These are phyloP conservation scores for Spilogale gracilis DNA, from an alignment of 2,113 vertebrate species.

Conservation along the genomic window DNA sequence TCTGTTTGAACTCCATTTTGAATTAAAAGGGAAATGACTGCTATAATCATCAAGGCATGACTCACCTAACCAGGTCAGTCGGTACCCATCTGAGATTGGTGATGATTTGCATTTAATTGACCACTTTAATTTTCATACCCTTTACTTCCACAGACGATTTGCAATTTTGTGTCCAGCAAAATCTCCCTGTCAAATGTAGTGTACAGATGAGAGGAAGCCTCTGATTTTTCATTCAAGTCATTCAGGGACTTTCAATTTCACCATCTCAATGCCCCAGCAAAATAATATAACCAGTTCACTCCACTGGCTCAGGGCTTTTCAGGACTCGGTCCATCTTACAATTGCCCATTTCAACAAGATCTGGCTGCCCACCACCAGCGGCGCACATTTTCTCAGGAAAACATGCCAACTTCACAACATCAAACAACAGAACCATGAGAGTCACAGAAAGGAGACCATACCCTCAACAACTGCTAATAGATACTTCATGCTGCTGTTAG, in stretches of 20 bases:
- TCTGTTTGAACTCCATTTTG: slow-evolving; percentile 54
- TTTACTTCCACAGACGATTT: slow-evolving; percentile 59
- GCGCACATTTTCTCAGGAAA: slow-evolving; percentile 59
- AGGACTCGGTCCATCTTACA: slow-evolving; percentile 58
- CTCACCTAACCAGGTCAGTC: neutral
- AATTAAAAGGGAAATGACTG: slow-evolving; percentile 63
- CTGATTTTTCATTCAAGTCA: slow-evolving; percentile 67
- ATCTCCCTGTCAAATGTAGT: slow-evolving; percentile 5
- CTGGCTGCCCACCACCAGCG: slow-evolving; percentile 56
- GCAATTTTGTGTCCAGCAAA: slow-evolving; percentile 27
- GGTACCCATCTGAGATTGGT: slow-evolving; percentile 21
- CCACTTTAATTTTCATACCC: slow-evolving; percentile 58
- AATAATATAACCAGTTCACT: slow-evolving; percentile 57
- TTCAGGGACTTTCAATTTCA: neutral
- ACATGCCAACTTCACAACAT: slow-evolving; percentile 51
- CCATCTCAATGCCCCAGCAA: slow-evolving; percentile 15
- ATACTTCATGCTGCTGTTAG: slow-evolving; percentile 34
- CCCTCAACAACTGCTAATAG: neutral
- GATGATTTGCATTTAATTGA: slow-evolving; percentile 64
- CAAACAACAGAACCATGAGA: slow-evolving; percentile 55
- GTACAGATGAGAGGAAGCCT: neutral
- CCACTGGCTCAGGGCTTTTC: slow-evolving; percentile 42
- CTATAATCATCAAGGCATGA: slow-evolving; percentile 40
- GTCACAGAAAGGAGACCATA: slow-evolving; percentile 36
- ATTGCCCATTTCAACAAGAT: slow-evolving; percentile 65